A percentile compares a stretch with the other conserved stretches of the same genome.
phyloP scores from a whole-genome alignment of 2,888 invertebrate species.

The Leptinotarsa juncta region DNA sequence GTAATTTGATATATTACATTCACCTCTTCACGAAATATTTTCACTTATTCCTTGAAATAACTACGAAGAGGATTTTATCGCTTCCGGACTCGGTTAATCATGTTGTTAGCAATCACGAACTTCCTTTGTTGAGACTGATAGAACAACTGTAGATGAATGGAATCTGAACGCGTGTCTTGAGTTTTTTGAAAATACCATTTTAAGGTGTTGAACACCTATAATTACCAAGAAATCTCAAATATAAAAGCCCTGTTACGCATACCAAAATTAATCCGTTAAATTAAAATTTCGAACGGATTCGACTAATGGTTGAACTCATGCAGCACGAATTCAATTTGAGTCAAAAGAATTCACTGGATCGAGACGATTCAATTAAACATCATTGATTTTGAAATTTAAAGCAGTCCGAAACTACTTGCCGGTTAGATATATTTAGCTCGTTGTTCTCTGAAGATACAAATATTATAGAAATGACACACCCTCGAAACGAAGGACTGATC shows the following conservation, averaged over 20 bases:
- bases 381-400: not conserved
- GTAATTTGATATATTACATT: too few species aligned
- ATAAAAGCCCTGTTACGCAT: constrained; percentile 2
- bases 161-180: constrained; percentile 6
- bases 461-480: too few species aligned
- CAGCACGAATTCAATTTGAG: not conserved
- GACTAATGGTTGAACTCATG: not conserved
- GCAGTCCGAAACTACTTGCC: too few species aligned
- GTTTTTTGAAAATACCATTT: constrained; percentile 1
- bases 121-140: constrained; percentile 10
- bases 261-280: constrained; percentile 2
- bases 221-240: constrained; percentile 4
- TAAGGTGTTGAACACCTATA: not conserved
- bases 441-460: too few species aligned
- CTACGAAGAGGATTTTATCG: not conserved
- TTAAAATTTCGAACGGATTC: not conserved
- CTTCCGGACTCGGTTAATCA: not conserved
- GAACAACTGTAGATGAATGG: not conserved
- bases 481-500: too few species aligned
- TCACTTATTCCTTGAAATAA: not conserved
- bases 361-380: not conserved
- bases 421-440: too few species aligned
- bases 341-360: not conserved
- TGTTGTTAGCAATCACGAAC: constrained; percentile 5
- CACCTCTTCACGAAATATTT: not conserved